phyloP scores from a whole-genome alignment of 2,113 vertebrate genomes.

The Cygnus buccinator region DNA sequence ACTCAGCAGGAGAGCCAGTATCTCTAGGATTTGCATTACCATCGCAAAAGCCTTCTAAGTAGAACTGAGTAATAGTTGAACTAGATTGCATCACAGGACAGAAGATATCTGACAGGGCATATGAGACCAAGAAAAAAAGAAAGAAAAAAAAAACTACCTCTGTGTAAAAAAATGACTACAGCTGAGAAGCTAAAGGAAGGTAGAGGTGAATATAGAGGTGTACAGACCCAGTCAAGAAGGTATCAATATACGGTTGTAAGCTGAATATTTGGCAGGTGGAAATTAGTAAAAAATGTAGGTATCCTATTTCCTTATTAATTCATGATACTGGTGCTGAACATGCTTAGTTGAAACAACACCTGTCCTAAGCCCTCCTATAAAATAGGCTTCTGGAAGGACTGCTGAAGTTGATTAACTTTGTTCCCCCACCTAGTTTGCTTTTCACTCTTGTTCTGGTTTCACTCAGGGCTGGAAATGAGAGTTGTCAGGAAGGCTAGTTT shows the following conservation, averaged over 20 bases:
- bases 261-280: background rate
- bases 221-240: background rate
- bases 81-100: background rate
- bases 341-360: background rate
- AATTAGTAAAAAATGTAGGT: background rate
- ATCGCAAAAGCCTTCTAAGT: background rate
- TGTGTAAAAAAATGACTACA: background rate
- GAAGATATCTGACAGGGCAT: background rate
- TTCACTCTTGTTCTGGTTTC: conserved; percentile 5
- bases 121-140: background rate
- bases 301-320: background rate
- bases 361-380: conserved; percentile 11
- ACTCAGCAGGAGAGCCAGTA: background rate
- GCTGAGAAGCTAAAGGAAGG: background rate
- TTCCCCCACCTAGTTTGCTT: conserved; percentile 13
- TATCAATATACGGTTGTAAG: background rate
- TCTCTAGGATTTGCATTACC: background rate
- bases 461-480: conserved; percentile 19
- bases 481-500: background rate
- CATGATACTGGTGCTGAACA: background rate
- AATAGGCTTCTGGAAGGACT: background rate
- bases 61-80: background rate
- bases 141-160: background rate
- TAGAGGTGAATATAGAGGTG: background rate
- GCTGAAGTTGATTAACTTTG: conserved; percentile 34